Evolutionary conservation across 2,888 invertebrate genomes (phyloP).

Genomic region (Flexamia atlantica): DNA sequence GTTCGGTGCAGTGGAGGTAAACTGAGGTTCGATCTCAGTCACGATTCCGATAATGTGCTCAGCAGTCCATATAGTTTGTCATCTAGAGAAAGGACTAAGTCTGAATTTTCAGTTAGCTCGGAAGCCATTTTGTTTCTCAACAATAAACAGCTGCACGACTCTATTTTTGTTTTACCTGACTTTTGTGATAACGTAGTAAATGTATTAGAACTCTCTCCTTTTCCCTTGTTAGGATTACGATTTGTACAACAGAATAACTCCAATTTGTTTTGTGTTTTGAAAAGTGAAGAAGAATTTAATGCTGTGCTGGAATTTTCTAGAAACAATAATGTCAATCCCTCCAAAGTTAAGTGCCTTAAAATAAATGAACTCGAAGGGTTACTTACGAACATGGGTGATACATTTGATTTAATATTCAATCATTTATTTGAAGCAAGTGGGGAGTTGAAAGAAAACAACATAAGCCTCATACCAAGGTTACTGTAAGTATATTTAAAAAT

Average conservation of each 20-base stretch:
- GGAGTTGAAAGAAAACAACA: conserved; percentile 76
- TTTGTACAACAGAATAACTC: conserved; percentile 73
- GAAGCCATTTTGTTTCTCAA: conserved; percentile 33
- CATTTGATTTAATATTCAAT: conserved; percentile 78
- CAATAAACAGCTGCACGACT: conserved; percentile 65
- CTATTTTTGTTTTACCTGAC: conserved; percentile 59
- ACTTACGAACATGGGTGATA: conserved; percentile 71
- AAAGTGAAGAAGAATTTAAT: conserved; percentile 74
- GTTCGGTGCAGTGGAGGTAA: conserved; percentile 75
- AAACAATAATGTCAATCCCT: conserved; percentile 74
- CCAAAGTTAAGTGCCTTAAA: conserved; percentile 74
- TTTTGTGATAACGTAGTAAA: conserved; percentile 25
- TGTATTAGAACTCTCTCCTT: conserved; percentile 80
- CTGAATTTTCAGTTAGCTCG: not conserved
- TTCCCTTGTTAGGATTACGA: conserved; percentile 79
- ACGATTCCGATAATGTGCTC: not conserved
- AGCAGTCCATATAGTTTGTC: conserved; percentile 67
- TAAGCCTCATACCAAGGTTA: conserved; percentile 71
- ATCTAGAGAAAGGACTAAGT: conserved; percentile 21
- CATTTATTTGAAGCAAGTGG: conserved; percentile 79
- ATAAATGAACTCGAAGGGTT: conserved; percentile 73
- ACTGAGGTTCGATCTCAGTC: conserved; percentile 70
- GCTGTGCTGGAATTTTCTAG: conserved; percentile 75
- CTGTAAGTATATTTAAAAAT: conserved; percentile 64
- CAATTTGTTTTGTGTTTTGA: conserved; percentile 75